These are phyloP conservation scores for Ramazzottius varieornatus DNA, from an alignment of 2,888 invertebrate genomes.

Conservation along the genomic window DNA sequence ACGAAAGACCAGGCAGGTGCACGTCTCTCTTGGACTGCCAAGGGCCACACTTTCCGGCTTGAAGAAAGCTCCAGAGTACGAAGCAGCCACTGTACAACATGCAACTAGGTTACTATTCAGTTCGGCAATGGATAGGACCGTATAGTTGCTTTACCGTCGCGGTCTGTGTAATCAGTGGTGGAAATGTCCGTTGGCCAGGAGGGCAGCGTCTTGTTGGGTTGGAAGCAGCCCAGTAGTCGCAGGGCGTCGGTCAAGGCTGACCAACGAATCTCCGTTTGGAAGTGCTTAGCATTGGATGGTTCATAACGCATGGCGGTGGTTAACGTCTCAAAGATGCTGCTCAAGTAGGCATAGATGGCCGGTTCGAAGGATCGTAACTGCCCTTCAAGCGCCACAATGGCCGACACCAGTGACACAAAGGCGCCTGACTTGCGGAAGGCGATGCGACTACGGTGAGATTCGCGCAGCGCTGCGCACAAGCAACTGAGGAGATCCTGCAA, in stretches of 20 bases:
- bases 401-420: constrained; percentile 85
- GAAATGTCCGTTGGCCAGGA: neutral
- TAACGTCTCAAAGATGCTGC: constrained; percentile 55
- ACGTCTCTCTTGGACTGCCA: constrained; percentile 29
- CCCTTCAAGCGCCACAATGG: constrained; percentile 68
- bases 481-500: neutral
- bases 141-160: no score
- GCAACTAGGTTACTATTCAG: neutral
- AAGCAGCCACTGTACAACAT: constrained; percentile 64
- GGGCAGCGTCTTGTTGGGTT: neutral
- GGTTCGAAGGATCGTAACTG: constrained; percentile 14
- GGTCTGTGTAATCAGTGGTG: neutral
- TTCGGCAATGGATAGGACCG: no score
- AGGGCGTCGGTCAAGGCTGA: constrained; percentile 78
- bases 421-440: constrained; percentile 93
- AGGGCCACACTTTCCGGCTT: neutral
- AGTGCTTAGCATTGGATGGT: constrained; percentile 93
- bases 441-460: constrained; percentile 81
- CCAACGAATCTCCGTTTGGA: constrained; percentile 50
- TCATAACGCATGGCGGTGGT: constrained; percentile 95
- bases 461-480: constrained; percentile 42
- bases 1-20: constrained; percentile 57
- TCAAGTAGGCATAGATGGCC: neutral
- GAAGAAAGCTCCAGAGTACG: constrained; percentile 10
- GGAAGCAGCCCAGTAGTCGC: constrained; percentile 67